phyloP scores from a whole-genome alignment of 2,113 vertebrate genomes.

The Triplophysa rosa region DNA sequence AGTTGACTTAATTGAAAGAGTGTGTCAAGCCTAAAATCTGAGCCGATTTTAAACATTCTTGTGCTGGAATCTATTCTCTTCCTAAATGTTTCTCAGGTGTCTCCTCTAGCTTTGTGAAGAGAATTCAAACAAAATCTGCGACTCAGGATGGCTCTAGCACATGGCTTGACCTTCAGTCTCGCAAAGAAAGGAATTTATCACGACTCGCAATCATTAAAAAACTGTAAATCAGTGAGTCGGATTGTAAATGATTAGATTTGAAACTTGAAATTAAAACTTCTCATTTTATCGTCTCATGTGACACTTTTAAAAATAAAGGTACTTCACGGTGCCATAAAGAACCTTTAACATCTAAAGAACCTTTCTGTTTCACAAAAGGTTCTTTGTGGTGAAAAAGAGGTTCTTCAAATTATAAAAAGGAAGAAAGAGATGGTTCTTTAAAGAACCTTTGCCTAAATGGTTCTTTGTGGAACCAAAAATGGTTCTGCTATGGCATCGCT shows the following conservation, averaged over 20 bases:
- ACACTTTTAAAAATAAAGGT: too few relatives aligned
- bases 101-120: slow-evolving; percentile 42
- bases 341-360: too few relatives aligned
- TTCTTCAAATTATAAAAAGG: too few relatives aligned
- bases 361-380: too few relatives aligned
- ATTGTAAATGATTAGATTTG: neutral
- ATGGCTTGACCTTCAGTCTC: slow-evolving; percentile 20
- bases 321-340: too few relatives aligned
- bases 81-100: slow-evolving; percentile 61
- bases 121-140: slow-evolving; percentile 12
- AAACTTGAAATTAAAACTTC: neutral
- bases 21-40: slow-evolving; percentile 62
- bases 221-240: neutral
- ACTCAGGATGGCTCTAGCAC: neutral
- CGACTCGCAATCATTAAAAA: neutral
- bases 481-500: too few relatives aligned
- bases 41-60: slow-evolving; percentile 66
- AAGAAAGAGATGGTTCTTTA: too few relatives aligned
- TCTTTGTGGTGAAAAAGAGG: too few relatives aligned
- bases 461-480: too few relatives aligned
- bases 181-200: slow-evolving; percentile 4
- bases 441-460: too few relatives aligned
- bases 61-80: slow-evolving; percentile 62
- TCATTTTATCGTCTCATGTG: too few relatives aligned
- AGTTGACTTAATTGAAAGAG: slow-evolving; percentile 74